Percentiles rank a stretch among this genome's conserved stretches.
Conservation (phyloP, 2,113 vertebrate genomes). For the Lynx canadensis region DNA sequence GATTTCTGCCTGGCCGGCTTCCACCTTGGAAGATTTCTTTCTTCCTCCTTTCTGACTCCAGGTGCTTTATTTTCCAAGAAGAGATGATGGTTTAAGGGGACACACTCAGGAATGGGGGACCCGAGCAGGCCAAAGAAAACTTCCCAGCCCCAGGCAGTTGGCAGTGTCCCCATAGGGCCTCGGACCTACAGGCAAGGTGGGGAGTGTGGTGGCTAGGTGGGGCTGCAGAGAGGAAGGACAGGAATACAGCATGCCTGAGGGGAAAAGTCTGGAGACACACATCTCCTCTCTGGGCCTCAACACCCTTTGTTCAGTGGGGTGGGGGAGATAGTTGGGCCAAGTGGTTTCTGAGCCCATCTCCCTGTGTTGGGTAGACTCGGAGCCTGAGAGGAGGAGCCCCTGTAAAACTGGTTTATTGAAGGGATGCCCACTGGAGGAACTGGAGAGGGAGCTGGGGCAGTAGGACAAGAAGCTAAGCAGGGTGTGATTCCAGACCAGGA, state of each 20-base stretch:
- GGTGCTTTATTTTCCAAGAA: background rate
- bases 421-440: background rate
- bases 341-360: background rate
- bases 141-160: background rate
- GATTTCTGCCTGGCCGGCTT: background rate
- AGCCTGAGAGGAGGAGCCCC: background rate
- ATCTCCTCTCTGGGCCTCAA: background rate
- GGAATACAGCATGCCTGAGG: background rate
- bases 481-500: background rate
- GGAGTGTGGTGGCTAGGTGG: background rate
- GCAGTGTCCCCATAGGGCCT: background rate
- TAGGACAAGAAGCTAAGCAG: background rate
- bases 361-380: background rate
- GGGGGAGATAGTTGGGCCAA: background rate
- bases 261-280: background rate
- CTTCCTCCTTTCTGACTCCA: background rate
- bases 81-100: background rate
- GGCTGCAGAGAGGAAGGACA: background rate
- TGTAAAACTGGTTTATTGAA: background rate
- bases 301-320: background rate
- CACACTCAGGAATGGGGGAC: background rate
- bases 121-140: background rate
- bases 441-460: background rate
- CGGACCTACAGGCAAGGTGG: background rate
- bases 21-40: background rate